A percentile compares a stretch with the other conserved stretches of the same genome.
Conservation (phyloP, 37 sponge, comb jelly and placozoan species). For the Beroe ovata region DNA sequence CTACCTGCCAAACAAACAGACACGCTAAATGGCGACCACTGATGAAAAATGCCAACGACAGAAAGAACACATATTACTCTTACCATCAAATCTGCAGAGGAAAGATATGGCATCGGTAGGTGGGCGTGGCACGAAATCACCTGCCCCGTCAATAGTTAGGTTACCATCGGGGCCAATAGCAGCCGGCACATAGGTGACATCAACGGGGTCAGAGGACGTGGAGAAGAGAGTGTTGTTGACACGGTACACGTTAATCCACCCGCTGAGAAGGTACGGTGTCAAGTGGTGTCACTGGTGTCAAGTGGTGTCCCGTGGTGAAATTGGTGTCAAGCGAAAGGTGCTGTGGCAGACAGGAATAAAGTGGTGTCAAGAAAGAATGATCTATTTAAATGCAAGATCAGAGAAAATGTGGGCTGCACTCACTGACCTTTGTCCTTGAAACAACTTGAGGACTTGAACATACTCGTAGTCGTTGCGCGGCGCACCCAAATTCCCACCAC, state of each 20-base stretch:
- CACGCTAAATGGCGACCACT: too few relatives aligned
- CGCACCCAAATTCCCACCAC: constrained; percentile 13
- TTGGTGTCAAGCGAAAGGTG: background rate
- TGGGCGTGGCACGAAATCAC: background rate
- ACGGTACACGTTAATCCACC: constrained; percentile 49
- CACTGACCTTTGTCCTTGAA: constrained; percentile 41
- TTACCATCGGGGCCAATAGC: constrained; percentile 37
- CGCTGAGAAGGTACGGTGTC: background rate
- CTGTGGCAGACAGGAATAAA: background rate
- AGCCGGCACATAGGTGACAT: constrained; percentile 12
- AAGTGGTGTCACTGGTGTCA: background rate
- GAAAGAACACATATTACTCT: too few relatives aligned
- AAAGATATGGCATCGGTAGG: background rate
- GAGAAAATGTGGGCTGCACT: too few relatives aligned
- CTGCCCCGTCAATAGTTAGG: constrained; percentile 2
- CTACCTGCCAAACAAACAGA: too few relatives aligned
- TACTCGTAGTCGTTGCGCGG: constrained; percentile 59
- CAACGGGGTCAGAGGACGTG: background rate
- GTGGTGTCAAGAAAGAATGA: background rate
- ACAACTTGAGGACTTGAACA: background rate
- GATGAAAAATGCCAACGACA: too few relatives aligned
- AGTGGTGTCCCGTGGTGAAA: background rate
- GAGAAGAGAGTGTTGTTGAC: constrained; percentile 20
- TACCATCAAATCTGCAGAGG: constrained; percentile 52
- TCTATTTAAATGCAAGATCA: too few relatives aligned